Evolutionary conservation across 2,888 invertebrate genomes (phyloP), one percentile per base, ranked within the genome.

Genomic region (Miltochrista miniata): DNA sequence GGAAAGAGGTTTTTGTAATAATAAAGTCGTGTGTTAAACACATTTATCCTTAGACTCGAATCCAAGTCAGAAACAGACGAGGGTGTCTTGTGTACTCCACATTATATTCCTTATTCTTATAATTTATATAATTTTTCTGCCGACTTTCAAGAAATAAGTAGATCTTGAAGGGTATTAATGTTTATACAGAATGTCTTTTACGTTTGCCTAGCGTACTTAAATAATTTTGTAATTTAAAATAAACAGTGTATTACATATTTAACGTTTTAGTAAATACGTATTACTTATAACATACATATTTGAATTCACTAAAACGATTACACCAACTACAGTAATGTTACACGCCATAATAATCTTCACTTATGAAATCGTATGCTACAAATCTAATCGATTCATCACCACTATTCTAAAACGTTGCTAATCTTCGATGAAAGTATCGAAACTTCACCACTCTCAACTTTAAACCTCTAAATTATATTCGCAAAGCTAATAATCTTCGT

Each of bases 401-500:
- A 35, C 12, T 24, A 34, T 43, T 14, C n/a, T 31, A 37, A 14
- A 37, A 24, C 29, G 10, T 15, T 30, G 11, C 51, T 33, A 36
- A 44, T 45, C 45, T 24, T 24, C 45, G 29, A 11, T 40, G 18
- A 39, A 49, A 45, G 44, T 39, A 45, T 47, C 34, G 43, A 47
- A 39, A 47, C 13, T 35, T 60, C 46, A 45, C 43, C 35, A 53
- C 41, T 51, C 49, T 51, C 36, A 30, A 56, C 45, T 56, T 50
- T 33, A 51, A 53, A 54, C 37, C 46, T 42, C 49, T 46, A 52
- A 62, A 57, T 59, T 59, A 59, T 64, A 51, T 55, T 48, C 45
- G 37, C 37, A 47, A 59, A 51, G 40, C 56, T 45, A 40, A 51
- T 59, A 53, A 51, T 51, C 49, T 52, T 50, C 42, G 37, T 36